These are phyloP conservation scores for Muschampia plurimacula DNA, from an alignment of 2,888 invertebrate species.

Conservation along the genomic window DNA sequence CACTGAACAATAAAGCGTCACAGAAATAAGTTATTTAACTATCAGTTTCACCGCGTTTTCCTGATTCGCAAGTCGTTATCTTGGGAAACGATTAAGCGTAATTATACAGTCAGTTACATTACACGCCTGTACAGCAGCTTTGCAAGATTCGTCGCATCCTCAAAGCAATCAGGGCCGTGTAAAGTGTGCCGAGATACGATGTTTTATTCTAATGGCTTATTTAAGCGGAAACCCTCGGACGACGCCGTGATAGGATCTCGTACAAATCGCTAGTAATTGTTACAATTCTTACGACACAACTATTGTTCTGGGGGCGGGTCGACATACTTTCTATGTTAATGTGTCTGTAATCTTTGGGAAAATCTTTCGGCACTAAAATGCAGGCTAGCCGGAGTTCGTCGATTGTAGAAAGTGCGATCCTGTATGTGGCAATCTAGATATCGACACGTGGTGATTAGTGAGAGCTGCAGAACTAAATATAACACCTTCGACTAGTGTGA, in stretches of 20 bases:
- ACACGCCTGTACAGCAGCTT: conserved; percentile 9
- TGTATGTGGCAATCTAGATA: conserved; percentile 31
- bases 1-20: conserved; percentile 31
- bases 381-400: conserved; percentile 48
- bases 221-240: conserved; percentile 56
- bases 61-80: conserved; percentile 37
- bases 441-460: conserved; percentile 28
- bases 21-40: conserved; percentile 32
- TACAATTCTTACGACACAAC: conserved; percentile 67
- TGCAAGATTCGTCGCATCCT: conserved; percentile 39
- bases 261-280: conserved; percentile 64
- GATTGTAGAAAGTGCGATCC: conserved; percentile 55
- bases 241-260: conserved; percentile 50
- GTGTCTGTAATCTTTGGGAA: conserved; percentile 61
- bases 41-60: conserved; percentile 24
- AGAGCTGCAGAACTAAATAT: conserved; percentile 17
- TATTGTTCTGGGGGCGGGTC: conserved; percentile 57
- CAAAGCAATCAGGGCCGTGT: conserved; percentile 56
- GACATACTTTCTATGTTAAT: conserved; percentile 61
- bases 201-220: conserved; percentile 45
- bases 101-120: conserved; percentile 31
- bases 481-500: conserved; percentile 18
- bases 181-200: conserved; percentile 54
- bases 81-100: conserved; percentile 29
- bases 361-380: conserved; percentile 46